Conservation (phyloP, 2,113 vertebrate genomes). For the Nibea albiflora region DNA sequence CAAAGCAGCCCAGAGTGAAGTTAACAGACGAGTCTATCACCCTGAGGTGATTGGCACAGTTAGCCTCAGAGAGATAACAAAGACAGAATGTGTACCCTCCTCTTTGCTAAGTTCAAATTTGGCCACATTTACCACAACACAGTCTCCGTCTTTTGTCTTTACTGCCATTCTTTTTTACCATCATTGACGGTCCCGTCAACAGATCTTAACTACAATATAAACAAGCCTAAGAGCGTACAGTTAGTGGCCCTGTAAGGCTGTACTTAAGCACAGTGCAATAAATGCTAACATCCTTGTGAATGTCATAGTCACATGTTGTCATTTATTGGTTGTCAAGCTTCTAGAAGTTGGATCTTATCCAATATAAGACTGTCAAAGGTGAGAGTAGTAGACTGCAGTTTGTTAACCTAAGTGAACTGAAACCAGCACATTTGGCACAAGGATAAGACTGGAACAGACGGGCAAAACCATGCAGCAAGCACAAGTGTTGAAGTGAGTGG, state of each 20-base stretch:
- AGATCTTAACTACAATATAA: neutral
- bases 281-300: neutral
- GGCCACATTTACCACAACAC: neutral
- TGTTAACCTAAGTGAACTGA: neutral
- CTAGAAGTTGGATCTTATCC: neutral
- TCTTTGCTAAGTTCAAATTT: neutral
- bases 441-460: too few species aligned
- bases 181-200: neutral
- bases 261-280: neutral
- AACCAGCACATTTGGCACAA: neutral
- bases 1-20: neutral
- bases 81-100: neutral
- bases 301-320: neutral
- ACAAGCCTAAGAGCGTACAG: neutral
- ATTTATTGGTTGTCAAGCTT: neutral
- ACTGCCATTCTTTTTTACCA: neutral
- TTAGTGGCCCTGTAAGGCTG: neutral
- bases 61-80: neutral
- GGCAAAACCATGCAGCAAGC: too few species aligned
- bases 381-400: too few species aligned
- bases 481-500: too few species aligned
- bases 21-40: neutral
- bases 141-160: neutral
- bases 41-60: neutral
- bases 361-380: neutral